Evolutionary conservation across 2,113 vertebrate genomes (phyloP).

Genomic region (Cyanistes caeruleus): DNA sequence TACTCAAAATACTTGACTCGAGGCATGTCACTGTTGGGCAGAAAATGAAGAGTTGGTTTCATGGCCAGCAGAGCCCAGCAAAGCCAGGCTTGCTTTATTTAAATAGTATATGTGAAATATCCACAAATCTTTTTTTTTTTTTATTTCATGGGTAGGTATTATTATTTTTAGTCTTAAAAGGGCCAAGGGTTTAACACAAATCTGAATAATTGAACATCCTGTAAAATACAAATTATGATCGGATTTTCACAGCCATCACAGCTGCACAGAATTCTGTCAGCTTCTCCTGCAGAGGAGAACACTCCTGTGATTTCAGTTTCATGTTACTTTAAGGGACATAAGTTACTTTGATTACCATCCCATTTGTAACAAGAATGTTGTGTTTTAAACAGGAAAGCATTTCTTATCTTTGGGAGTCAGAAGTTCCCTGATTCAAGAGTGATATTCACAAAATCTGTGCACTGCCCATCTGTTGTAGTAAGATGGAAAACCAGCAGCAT

Average conservation of each 20-base stretch:
- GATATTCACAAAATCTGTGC: not conserved
- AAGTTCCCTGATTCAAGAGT: not conserved
- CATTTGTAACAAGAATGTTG: not conserved
- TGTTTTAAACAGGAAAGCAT: not conserved
- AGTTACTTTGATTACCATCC: not conserved
- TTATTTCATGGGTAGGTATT: not conserved
- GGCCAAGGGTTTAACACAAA: not conserved
- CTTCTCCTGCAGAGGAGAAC: not conserved
- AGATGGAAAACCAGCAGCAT: not conserved
- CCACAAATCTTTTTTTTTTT: not conserved
- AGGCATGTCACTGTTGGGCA: not conserved
- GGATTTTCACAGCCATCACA: not conserved
- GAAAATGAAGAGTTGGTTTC: not conserved
- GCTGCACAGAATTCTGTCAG: not conserved
- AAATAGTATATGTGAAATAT: not conserved
- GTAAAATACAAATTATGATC: not conserved
- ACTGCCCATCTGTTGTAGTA: not conserved
- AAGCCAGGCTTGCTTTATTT: not conserved
- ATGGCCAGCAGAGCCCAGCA: not conserved
- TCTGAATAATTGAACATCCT: not conserved
- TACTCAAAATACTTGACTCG: not conserved
- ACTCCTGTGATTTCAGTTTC: not conserved
- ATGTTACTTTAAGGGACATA: not conserved
- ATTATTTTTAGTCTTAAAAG: not conserved
- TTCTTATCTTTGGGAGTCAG: not conserved